Conservation (phyloP, 2,113 vertebrate genomes). For the Mesitornis unicolor region DNA sequence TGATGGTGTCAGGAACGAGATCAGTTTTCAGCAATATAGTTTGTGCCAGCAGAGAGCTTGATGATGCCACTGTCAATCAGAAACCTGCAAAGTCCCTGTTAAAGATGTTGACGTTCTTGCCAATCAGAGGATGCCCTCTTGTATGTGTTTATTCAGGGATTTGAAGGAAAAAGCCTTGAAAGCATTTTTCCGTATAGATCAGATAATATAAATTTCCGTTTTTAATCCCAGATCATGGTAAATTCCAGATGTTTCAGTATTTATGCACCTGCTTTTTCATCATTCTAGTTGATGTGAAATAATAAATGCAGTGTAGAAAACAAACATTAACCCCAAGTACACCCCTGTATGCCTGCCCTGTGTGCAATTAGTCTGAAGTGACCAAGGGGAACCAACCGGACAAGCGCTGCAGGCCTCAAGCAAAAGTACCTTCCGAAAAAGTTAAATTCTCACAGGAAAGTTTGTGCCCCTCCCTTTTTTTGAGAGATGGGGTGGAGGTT, state of each 20-base stretch:
- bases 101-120: not conserved
- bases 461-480: not conserved
- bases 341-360: rapidly evolving
- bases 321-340: not conserved
- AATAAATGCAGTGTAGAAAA: not conserved
- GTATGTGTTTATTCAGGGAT: not conserved
- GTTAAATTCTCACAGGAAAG: not conserved
- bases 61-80: not conserved
- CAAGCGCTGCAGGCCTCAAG: not conserved
- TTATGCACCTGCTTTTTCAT: not conserved
- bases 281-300: not conserved
- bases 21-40: not conserved
- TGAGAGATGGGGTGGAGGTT: not conserved
- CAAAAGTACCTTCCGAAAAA: not conserved
- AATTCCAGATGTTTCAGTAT: not conserved
- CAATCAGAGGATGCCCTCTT: not conserved
- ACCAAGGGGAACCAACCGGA: not conserved
- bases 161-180: not conserved
- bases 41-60: not conserved
- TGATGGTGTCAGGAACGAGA: not conserved
- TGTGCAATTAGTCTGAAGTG: not conserved
- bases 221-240: not conserved
- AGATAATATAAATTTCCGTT: not conserved
- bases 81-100: not conserved
- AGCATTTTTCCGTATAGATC: not conserved